These are phyloP conservation scores for Fulmarus glacialis DNA, from an alignment of 2,113 vertebrate genomes.

Conservation along the genomic window DNA sequence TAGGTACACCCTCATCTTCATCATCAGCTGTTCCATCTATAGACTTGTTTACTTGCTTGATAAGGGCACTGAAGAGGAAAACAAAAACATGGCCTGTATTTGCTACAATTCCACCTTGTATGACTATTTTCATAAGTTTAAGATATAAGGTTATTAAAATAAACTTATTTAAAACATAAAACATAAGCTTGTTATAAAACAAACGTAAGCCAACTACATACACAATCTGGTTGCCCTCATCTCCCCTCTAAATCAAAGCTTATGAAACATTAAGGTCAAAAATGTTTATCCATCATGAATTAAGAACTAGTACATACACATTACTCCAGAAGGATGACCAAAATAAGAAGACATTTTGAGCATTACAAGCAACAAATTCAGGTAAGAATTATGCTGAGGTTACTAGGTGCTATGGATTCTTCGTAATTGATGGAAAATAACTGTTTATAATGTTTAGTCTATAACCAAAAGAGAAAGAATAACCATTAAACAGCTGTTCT, in stretches of 20 bases:
- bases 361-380: not conserved
- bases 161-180: not conserved
- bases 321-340: not conserved
- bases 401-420: not conserved
- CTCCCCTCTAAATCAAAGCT: not conserved
- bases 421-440: not conserved
- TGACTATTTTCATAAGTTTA: not conserved
- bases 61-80: constrained; percentile 80
- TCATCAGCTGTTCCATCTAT: constrained; percentile 91
- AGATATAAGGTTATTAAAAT: not conserved
- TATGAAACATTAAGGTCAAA: not conserved
- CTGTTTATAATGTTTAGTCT: not conserved
- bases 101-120: not conserved
- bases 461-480: not conserved
- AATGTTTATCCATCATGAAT: not conserved
- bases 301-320: not conserved
- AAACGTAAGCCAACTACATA: not conserved
- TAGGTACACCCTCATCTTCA: constrained; percentile 88
- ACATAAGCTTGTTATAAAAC: not conserved
- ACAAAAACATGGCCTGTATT: not conserved
- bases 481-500: not conserved
- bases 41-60: constrained; percentile 90
- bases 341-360: not conserved
- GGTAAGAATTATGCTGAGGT: not conserved
- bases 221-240: not conserved